Percentiles rank a stretch among this genome's conserved stretches.
Conservation (phyloP, 2,888 invertebrate species). For the Ennomos fuscantarius region DNA sequence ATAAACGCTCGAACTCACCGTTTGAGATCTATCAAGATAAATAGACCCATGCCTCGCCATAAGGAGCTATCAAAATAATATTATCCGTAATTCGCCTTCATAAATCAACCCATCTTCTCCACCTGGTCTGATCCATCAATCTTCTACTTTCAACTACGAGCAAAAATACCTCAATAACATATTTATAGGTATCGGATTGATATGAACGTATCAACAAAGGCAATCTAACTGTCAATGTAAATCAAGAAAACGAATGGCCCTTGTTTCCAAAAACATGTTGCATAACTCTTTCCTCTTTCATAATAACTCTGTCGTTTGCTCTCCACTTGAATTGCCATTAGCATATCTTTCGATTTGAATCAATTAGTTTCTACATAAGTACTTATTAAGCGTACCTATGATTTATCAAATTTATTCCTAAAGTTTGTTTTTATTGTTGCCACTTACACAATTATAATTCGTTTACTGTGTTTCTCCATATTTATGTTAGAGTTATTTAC, state of each 20-base stretch:
- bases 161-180: background rate
- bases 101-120: slow-evolving; percentile 11
- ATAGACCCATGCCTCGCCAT: slow-evolving; percentile 15
- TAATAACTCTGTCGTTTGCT: slow-evolving; percentile 15
- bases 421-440: too few relatives aligned
- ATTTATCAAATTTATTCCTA: too few relatives aligned
- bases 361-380: too few relatives aligned
- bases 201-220: slow-evolving; percentile 6
- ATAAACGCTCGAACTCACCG: slow-evolving; percentile 5
- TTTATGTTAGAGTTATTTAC: too few relatives aligned
- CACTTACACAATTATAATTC: too few relatives aligned
- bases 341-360: too few relatives aligned
- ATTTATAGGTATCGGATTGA: background rate
- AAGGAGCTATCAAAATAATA: slow-evolving; percentile 28
- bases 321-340: slow-evolving; percentile 13
- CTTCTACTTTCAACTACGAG: slow-evolving; percentile 4
- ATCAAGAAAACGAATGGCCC: slow-evolving; percentile 3
- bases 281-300: slow-evolving; percentile 5
- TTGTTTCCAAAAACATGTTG: slow-evolving; percentile 10
- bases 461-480: too few relatives aligned
- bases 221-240: slow-evolving; percentile 5
- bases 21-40: slow-evolving; percentile 5
- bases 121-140: slow-evolving; percentile 11
- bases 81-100: slow-evolving; percentile 15
- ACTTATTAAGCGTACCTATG: too few relatives aligned